Evolutionary conservation across 2,888 invertebrate species (phyloP).

Genomic region (Cantharis lateralis): DNA sequence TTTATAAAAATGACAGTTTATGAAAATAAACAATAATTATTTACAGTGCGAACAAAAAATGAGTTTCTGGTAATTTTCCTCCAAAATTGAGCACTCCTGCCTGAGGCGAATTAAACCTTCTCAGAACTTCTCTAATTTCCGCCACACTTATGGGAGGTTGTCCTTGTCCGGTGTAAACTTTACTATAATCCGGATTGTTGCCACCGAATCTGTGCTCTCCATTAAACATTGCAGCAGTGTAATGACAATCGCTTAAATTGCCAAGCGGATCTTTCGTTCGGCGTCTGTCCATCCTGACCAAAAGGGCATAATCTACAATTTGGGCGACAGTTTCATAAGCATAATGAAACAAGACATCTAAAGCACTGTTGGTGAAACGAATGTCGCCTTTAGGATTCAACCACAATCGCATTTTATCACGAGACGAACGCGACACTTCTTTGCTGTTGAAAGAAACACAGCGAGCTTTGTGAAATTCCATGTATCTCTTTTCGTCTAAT

Average conservation of each 20-base stretch:
- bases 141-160: conserved; percentile 75
- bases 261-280: conserved; percentile 73
- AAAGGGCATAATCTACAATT: conserved; percentile 80
- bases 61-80: conserved; percentile 53
- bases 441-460: conserved; percentile 69
- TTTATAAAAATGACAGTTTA: not conserved
- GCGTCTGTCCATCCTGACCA: conserved; percentile 77
- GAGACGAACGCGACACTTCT: conserved; percentile 41
- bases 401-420: conserved; percentile 64
- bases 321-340: conserved; percentile 91
- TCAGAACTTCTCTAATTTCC: conserved; percentile 82
- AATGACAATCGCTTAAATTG: conserved; percentile 68
- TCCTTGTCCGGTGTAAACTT: conserved; percentile 65
- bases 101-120: conserved; percentile 70
- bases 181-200: conserved; percentile 55
- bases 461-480: conserved; percentile 79
- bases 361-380: conserved; percentile 65
- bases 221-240: conserved; percentile 65
- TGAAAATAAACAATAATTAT: not conserved
- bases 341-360: conserved; percentile 81
- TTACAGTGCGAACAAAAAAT: conserved; percentile 50
- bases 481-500: conserved; percentile 65
- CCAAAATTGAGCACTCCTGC: conserved; percentile 59
- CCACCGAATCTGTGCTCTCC: conserved; percentile 57
- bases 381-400: conserved; percentile 67